These are phyloP conservation scores for Oceanites oceanicus DNA, from an alignment of 2,113 vertebrate species.

Conservation along the genomic window DNA sequence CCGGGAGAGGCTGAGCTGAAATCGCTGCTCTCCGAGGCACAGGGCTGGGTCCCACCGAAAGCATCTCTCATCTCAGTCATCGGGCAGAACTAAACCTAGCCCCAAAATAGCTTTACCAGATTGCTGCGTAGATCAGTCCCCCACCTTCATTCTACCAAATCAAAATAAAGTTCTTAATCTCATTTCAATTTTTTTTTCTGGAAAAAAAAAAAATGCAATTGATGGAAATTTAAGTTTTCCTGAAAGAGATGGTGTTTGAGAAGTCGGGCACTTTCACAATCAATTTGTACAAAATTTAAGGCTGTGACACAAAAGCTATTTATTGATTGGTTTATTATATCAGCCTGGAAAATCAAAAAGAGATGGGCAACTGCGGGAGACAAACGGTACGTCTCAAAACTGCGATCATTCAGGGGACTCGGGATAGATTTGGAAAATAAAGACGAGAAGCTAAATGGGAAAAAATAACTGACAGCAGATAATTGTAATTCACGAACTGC, in stretches of 20 bases:
- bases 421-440: background rate
- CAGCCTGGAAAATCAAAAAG: background rate
- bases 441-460: background rate
- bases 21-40: background rate
- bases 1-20: background rate
- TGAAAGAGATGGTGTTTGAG: background rate
- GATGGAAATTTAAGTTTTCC: background rate
- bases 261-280: background rate
- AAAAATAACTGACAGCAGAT: background rate
- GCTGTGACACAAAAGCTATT: background rate
- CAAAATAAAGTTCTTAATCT: background rate
- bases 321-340: background rate
- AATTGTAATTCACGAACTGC: background rate
- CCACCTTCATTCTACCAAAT: background rate
- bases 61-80: background rate
- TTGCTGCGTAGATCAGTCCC: background rate
- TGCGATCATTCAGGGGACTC: background rate
- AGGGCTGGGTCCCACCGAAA: background rate
- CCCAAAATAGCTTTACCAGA: background rate
- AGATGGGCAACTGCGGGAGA: background rate
- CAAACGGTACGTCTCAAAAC: background rate
- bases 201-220: no score
- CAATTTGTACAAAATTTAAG: background rate
- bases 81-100: background rate
- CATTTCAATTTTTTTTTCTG: fast-evolving